Evolutionary conservation across 2,888 invertebrate genomes (phyloP).

Genomic region (Endomychus coccineus): DNA sequence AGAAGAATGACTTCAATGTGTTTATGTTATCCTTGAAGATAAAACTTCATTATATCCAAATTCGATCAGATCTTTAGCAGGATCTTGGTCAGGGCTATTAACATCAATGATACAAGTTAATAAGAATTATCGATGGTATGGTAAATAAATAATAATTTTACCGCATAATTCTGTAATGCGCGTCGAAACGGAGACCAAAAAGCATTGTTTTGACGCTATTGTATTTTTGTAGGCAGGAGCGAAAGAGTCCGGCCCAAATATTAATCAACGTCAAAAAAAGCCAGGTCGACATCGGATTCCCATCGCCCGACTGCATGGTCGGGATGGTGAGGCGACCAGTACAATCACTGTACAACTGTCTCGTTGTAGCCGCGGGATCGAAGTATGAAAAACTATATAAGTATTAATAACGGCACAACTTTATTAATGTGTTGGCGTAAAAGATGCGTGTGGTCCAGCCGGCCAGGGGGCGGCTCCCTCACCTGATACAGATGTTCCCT

Average conservation of each 20-base stretch:
- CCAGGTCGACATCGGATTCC: conserved; percentile 31
- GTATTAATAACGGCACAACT: conserved; percentile 43
- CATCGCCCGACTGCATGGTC: conserved; percentile 22
- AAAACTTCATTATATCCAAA: no score
- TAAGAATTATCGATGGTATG: conserved; percentile 15
- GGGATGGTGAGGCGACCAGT: conserved; percentile 8
- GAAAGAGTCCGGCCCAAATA: conserved; percentile 38
- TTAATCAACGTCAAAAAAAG: conserved; percentile 42
- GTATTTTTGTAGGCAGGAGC: conserved; percentile 39
- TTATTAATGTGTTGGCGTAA: conserved; percentile 43
- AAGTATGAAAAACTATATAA: conserved; percentile 42
- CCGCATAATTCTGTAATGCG: conserved; percentile 14
- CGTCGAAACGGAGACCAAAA: conserved; percentile 12
- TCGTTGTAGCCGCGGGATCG: conserved; percentile 33
- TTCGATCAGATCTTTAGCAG: no score
- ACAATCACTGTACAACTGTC: conserved; percentile 17
- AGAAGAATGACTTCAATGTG: no score
- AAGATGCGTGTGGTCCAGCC: conserved; percentile 39
- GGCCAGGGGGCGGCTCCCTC: conserved; percentile 35
- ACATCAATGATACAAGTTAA: conserved; percentile 16
- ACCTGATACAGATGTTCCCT: conserved; percentile 36
- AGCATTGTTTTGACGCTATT: conserved; percentile 41
- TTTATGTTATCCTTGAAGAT: no score
- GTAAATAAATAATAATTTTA: conserved; percentile 17
- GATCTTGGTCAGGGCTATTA: conserved; percentile 12